Conservation (phyloP, 2,888 invertebrate genomes). For the Agrochola lota region DNA sequence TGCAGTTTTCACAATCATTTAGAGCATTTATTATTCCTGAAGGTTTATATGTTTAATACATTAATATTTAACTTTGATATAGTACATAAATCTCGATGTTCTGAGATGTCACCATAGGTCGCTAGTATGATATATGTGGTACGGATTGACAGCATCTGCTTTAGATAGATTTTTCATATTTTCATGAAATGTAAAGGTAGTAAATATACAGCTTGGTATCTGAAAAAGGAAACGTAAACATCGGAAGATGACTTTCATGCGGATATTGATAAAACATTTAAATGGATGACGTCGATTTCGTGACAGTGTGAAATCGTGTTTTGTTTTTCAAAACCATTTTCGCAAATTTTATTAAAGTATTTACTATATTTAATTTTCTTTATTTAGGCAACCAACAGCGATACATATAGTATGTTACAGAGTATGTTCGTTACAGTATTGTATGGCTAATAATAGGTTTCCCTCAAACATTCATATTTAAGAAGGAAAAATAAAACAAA, state of each 20-base stretch:
- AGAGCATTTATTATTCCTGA: too few species aligned
- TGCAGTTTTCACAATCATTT: background rate
- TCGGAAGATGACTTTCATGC: background rate
- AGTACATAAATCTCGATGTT: background rate
- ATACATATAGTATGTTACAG: too few species aligned
- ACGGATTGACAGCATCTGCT: background rate
- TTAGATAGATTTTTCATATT: background rate
- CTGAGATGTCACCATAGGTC: background rate
- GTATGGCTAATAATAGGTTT: too few species aligned
- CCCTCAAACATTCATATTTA: too few species aligned
- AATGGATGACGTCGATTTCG: background rate
- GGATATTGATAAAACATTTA: background rate
- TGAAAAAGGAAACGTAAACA: background rate
- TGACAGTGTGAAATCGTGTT: background rate
- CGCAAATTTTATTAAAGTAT: background rate
- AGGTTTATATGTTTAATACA: too few species aligned
- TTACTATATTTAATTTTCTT: background rate
- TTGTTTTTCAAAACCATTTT: background rate
- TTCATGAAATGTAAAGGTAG: background rate
- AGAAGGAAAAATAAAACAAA: background rate
- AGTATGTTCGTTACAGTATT: too few species aligned
- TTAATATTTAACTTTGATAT: background rate
- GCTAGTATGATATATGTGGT: background rate
- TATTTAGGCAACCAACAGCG: too few species aligned
- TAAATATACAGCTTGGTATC: background rate